Evolutionary conservation across 2,797 vertebrate species (phyloP).

Genomic region (Pelochelys cantorii): DNA sequence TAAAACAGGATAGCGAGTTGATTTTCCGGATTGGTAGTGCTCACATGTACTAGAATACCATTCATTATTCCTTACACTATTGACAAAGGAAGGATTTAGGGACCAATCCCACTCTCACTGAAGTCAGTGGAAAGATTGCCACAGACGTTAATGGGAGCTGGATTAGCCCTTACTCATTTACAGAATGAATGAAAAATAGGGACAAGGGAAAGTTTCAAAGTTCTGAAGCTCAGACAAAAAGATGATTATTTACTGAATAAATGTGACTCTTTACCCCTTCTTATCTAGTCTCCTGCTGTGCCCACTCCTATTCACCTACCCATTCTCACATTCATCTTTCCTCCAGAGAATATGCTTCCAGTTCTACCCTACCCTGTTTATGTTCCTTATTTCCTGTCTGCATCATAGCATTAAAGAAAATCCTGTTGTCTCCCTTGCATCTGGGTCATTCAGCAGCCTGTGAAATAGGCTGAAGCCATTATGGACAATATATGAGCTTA

Average conservation of each 20-base stretch:
- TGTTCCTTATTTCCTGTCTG: constrained; percentile 1
- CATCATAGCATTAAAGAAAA: constrained; percentile 2
- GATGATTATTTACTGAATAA: not conserved
- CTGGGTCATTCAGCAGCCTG: constrained; percentile 2
- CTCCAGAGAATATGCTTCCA: not conserved
- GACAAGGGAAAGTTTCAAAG: not conserved
- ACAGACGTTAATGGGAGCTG: not conserved
- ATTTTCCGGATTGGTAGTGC: not conserved
- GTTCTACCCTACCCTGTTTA: not conserved
- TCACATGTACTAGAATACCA: not conserved
- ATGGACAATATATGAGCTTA: not conserved
- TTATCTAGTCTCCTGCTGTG: not conserved
- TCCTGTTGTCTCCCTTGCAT: not conserved
- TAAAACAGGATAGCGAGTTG: not conserved
- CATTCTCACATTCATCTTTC: not conserved
- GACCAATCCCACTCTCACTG: not conserved
- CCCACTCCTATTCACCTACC: not conserved
- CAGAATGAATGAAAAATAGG: not conserved
- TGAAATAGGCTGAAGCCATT: not conserved
- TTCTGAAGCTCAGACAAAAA: constrained; percentile 6
- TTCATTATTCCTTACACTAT: not conserved
- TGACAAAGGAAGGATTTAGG: not conserved
- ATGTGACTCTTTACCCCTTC: not conserved
- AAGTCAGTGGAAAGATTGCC: constrained; percentile 6
- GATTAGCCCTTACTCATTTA: not conserved